Evolutionary conservation across 1,140 invertebrate genomes (phyloP).

Genomic region (Drosophila bocqueti): DNA sequence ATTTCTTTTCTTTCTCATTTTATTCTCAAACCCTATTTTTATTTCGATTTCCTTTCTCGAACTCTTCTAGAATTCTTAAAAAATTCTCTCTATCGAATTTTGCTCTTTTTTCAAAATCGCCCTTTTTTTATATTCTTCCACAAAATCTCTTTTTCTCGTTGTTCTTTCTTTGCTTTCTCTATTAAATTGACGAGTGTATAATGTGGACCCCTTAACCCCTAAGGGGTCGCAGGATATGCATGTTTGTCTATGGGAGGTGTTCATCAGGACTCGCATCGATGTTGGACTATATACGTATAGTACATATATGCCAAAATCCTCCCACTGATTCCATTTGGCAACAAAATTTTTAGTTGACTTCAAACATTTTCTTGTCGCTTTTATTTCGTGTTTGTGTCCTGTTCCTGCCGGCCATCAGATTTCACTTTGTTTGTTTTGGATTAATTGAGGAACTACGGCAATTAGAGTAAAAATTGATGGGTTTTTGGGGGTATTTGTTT

Average conservation of each 20-base stretch:
- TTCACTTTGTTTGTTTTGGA: constrained; percentile 31
- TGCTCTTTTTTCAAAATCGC: too few relatives aligned
- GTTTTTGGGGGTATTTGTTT: constrained; percentile 12
- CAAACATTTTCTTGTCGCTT: constrained; percentile 21
- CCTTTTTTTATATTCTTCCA: too few relatives aligned
- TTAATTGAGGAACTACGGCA: constrained; percentile 46
- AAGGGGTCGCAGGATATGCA: background rate
- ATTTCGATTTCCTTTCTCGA: too few relatives aligned
- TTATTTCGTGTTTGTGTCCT: constrained; percentile 6
- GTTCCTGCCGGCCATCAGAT: constrained; percentile 7
- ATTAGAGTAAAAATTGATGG: constrained; percentile 55
- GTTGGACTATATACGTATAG: background rate
- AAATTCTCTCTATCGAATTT: background rate
- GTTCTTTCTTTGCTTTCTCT: background rate
- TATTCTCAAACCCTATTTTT: too few relatives aligned
- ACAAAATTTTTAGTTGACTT: constrained; percentile 34
- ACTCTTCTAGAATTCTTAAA: background rate
- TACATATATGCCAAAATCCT: background rate
- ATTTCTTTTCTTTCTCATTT: background rate
- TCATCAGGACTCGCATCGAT: constrained; percentile 3
- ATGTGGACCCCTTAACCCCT: background rate
- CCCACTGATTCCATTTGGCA: constrained; percentile 13
- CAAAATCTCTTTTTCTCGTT: too few relatives aligned
- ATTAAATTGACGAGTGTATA: background rate
- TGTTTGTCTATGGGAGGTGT: constrained; percentile 16